Percentiles rank a stretch among this genome's conserved stretches.
Evolutionary conservation across 2,888 invertebrate species (phyloP).

Genomic region (Noctua pronuba): DNA sequence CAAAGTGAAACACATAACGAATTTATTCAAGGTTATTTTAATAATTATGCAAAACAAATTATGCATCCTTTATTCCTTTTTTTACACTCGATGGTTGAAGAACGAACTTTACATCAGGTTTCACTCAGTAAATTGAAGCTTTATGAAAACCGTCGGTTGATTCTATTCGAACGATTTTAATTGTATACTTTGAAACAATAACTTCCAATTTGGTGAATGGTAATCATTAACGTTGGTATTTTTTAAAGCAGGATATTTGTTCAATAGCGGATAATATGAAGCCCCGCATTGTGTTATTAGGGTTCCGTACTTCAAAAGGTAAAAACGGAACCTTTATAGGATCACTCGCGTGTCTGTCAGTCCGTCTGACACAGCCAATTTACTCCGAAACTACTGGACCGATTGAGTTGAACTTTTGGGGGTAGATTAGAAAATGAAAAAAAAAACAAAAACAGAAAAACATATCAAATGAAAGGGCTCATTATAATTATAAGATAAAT

Average conservation of each 20-base stretch:
- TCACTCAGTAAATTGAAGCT: not conserved
- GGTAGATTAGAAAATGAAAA: too few relatives aligned
- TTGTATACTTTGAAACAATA: not conserved
- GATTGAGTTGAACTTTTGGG: too few relatives aligned
- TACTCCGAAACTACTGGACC: too few relatives aligned
- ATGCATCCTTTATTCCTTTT: constrained; percentile 13
- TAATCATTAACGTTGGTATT: not conserved
- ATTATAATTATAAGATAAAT: too few relatives aligned
- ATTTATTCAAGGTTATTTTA: constrained; percentile 7
- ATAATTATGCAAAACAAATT: not conserved
- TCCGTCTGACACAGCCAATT: too few relatives aligned
- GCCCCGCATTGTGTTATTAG: not conserved
- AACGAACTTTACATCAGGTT: constrained; percentile 13
- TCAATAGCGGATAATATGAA: not conserved
- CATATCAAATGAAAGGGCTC: too few relatives aligned
- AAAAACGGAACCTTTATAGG: too few relatives aligned
- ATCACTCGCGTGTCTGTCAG: too few relatives aligned
- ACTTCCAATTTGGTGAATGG: not conserved
- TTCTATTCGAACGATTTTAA: not conserved
- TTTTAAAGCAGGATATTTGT: not conserved
- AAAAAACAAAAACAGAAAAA: too few relatives aligned
- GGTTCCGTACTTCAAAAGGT: too few relatives aligned
- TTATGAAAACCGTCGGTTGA: not conserved
- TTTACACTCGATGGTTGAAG: not conserved
- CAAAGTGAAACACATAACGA: constrained; percentile 9